These are phyloP conservation scores for Ophioninae sp. DNA, from an alignment of 2,888 invertebrate genomes.

Conservation along the genomic window DNA sequence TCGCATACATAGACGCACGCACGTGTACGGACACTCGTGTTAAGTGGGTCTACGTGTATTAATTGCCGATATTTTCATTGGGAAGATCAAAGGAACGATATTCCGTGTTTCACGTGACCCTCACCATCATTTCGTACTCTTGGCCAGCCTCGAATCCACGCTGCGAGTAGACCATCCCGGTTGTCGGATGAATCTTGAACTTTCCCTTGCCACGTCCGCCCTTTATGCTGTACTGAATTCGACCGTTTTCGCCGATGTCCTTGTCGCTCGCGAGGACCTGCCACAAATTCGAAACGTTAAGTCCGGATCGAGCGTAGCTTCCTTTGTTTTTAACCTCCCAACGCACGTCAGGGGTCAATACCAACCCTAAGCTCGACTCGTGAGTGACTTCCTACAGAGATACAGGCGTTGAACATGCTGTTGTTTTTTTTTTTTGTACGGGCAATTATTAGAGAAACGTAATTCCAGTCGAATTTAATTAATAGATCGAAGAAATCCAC, in stretches of 20 bases:
- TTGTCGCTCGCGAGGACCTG: conserved; percentile 92
- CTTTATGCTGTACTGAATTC: conserved; percentile 90
- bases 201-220: conserved; percentile 90
- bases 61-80: conserved; percentile 27
- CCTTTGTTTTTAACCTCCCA: neutral
- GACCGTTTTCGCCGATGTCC: conserved; percentile 91
- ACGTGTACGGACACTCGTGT: neutral
- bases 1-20: neutral
- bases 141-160: conserved; percentile 87
- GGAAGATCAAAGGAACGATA: conserved; percentile 27
- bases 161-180: conserved; percentile 91
- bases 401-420: neutral
- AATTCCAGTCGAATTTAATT: neutral
- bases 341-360: neutral
- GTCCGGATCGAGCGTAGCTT: neutral
- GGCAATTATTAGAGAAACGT: neutral
- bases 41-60: neutral
- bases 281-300: conserved; percentile 51
- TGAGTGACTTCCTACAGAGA: neutral
- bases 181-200: conserved; percentile 91
- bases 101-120: conserved; percentile 65
- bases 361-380: neutral
- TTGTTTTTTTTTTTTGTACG: neutral
- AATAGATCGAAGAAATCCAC: neutral
- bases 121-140: conserved; percentile 86